Base-by-base conservation (phyloP, 2,888 invertebrate genomes). In the Myopa tessellatipennis region DNA sequence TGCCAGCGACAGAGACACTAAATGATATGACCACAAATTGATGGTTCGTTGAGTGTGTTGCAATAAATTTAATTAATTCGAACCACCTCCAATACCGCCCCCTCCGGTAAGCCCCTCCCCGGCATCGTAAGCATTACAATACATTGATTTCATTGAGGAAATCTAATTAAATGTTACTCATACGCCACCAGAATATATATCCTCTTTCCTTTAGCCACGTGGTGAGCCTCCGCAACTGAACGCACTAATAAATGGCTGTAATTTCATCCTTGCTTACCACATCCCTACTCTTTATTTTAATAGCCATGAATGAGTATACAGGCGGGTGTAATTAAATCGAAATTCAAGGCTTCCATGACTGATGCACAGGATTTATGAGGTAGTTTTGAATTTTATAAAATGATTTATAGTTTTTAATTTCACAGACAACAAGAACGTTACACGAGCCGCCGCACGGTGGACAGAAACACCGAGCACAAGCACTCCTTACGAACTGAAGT, bases 381-480 rank as follows among this genome's bases (percentile, higher is more conserved):
- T 38, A n/a, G 52, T 69, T 69, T 69, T 26, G 16, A 34, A 14
- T 69, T 69, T 69, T 50, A 69, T 69, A 50, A 69, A 8, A 50
- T 69, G 50, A 69, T 50, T 69, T 69, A 69, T 69, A 4, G 50
- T 50, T 69, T 61, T 69, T 50, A 69, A 69, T 69, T 69, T 69
- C 69, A 50, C 26, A 50, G 4, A 69, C 34, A 69, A 67, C 65
- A 65, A 38, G 36, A 34, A 40, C 68, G 45, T 18, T 45, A 45
- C 68, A 45, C 45, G 40, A 45, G 68, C 45, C n/a, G 65, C 45
- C n/a, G 40, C 40, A 40, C 26, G 4, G 61, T 26, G 18, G 45
- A 10, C 7, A 45, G 45, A 45, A 45, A 26, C 26, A 26, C 26
- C 2, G 45, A 45, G 45, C 45, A 45, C 6, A 45, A 10, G 45